Base-by-base conservation (phyloP, 2,113 vertebrate species). In the Delphinus delphis region DNA sequence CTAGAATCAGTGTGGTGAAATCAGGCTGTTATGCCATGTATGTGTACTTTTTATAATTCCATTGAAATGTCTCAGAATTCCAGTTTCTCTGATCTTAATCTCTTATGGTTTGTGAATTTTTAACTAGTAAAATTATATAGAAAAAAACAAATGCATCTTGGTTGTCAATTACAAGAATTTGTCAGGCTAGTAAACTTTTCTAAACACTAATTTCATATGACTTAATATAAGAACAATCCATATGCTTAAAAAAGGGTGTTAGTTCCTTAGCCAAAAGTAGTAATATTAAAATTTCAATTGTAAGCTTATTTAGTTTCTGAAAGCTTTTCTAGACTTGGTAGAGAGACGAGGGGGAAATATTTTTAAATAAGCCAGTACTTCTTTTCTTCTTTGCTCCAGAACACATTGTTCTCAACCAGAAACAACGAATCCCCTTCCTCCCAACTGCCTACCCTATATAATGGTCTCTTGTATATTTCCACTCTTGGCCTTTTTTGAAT, bases 31-130 rank as follows among this genome's bases (percentile, higher is more conserved):
- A 47, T 90, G 28, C 68, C 71, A 80, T 76, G 3, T 71, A 28
- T 90, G 36, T 95, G 21, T 87, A 89, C 67, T 23, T 90, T 92
- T 95, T 63, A 79, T 63, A 74, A 93, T 93, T 68, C 73, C 17
- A 38, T 62, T 71, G 36, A 90, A 77, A 68, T 26, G 73, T 71
- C 71, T 68, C 87, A 25, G 6, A 88, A 95, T 96, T 97, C 21
- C 6, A 84, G 20, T 67, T 95, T 84, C 62, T 31, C 62, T 62
- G 10, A 53, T 90, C 13, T 96, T 71, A 90, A 58, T 94, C 23
- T 88, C 47, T 79, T 62, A 4, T 68, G 38, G 3, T 63, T 87
- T 87, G 9, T 65, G 60, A 90, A 93, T 74, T 87, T 90, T 87
- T 71, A 95, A 71, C 6, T 67, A 76, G 18, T 71, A 93, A 88